Evolutionary conservation across 2,113 vertebrate genomes (phyloP), one percentile per base, ranked within the genome.

Genomic region (Microtus montanus): DNA sequence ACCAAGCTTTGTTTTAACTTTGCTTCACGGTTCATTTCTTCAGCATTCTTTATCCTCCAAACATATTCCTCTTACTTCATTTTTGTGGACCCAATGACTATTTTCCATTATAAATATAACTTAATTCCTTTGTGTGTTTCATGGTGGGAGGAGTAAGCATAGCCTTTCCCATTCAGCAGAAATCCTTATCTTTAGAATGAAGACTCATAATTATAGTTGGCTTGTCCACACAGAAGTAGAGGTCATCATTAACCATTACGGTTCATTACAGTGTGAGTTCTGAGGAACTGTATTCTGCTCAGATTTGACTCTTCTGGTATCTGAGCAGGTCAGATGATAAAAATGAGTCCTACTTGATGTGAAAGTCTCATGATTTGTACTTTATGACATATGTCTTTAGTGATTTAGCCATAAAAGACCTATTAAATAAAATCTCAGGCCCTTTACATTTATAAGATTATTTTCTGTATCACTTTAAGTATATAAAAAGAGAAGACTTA

Each of bases 351-450:
- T 91, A 64, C 20, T 68, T 90, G 28, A 2, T 63, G 28, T 95
- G 70, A 87, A 89, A 93, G 4, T 92, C 92, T 73, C 52, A 54
- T 61, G 13, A 49, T 33, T 93, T 86, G 70, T 73, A 41, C 47
- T 82, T 94, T 54, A 54, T 93, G n/a, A 85, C 30, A 58, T 26
- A 90, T 96, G 95, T 91, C 71, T 10, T 91, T 30, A 90, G n/a
- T 93, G 35, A 95, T 66, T 47, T 68, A 4, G 87, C 15, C 47
- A 73, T 80, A 87, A 96, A 88, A 87, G 84, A 68, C 28, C 33
- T 82, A 7, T 47, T 74, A 80, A 90, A 82, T 49, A 92, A 77
- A 91, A 90, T 89, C 47, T 93, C 38, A 84, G 9, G 54, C 95
- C 54, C 64, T 82, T 54, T 3, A 20, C 30, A 74, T 85, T 93